These are phyloP conservation scores for Emydoidea blandingii DNA, from an alignment of 2,797 vertebrate genomes.

Conservation along the genomic window DNA sequence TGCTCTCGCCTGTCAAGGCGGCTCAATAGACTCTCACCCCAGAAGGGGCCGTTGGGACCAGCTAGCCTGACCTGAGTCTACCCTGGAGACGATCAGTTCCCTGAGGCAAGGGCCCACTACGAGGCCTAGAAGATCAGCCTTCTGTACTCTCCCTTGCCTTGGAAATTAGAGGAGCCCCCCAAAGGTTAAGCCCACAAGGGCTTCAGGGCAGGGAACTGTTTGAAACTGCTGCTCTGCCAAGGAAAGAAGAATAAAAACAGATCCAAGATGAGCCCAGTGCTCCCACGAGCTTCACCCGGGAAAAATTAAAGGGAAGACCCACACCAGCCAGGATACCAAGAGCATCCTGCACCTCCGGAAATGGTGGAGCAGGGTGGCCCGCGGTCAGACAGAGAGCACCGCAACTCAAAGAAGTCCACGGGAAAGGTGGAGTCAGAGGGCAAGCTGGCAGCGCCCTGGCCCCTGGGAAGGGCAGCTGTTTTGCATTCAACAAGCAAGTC, in stretches of 20 bases:
- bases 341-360: background rate
- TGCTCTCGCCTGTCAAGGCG: background rate
- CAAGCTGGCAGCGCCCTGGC: background rate
- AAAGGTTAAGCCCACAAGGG: background rate
- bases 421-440: background rate
- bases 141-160: fast-evolving
- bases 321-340: background rate
- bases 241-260: background rate
- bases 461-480: background rate
- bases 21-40: background rate
- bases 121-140: fast-evolving
- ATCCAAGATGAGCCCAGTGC: background rate
- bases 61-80: background rate
- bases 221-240: background rate
- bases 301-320: no score
- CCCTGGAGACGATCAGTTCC: background rate
- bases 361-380: no score
- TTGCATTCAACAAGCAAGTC: background rate
- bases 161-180: background rate
- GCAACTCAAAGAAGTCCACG: background rate
- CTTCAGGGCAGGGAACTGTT: background rate
- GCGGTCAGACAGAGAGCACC: background rate
- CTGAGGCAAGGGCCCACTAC: background rate
- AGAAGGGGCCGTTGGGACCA: background rate
- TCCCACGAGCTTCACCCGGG: no score